A percentile compares a stretch with the other conserved stretches of the same genome.
phyloP scores from a whole-genome alignment of 2,888 invertebrate species.

The Hydraecia micacea region DNA sequence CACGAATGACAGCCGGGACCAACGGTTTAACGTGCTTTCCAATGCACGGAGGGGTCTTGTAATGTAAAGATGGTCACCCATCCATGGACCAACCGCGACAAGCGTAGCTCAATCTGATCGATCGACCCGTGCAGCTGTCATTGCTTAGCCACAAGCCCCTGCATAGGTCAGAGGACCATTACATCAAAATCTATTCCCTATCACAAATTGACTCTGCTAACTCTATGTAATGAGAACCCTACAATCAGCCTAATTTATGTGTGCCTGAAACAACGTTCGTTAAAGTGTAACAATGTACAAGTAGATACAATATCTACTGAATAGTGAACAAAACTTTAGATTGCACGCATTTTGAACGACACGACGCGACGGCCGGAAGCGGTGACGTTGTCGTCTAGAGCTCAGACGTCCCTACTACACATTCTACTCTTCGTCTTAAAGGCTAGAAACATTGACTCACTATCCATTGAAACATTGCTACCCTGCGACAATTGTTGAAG shows the following conservation, averaged over 20 bases:
- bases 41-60: too few species aligned
- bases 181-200: not conserved
- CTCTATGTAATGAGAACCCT: not conserved
- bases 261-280: constrained; percentile 10
- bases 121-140: too few species aligned
- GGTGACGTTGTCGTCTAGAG: constrained; percentile 79
- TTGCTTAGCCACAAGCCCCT: too few species aligned
- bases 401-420: constrained; percentile 66
- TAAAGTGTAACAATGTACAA: constrained; percentile 24
- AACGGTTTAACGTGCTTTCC: too few species aligned
- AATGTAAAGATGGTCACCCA: too few species aligned
- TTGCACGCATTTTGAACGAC: constrained; percentile 74
- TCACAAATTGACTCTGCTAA: not conserved
- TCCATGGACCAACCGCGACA: too few species aligned
- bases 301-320: constrained; percentile 22
- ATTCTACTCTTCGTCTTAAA: constrained; percentile 21
- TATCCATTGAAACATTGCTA: constrained; percentile 53
- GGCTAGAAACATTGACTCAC: constrained; percentile 17
- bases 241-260: constrained; percentile 22
- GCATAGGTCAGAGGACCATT: not conserved
- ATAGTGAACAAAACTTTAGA: constrained; percentile 66
- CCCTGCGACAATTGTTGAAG: not conserved
- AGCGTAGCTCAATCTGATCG: too few species aligned
- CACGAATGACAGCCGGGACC: too few species aligned
- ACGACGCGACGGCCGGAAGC: constrained; percentile 74